Conservation (phyloP, 2,113 vertebrate species). For the Zosterops lateralis region DNA sequence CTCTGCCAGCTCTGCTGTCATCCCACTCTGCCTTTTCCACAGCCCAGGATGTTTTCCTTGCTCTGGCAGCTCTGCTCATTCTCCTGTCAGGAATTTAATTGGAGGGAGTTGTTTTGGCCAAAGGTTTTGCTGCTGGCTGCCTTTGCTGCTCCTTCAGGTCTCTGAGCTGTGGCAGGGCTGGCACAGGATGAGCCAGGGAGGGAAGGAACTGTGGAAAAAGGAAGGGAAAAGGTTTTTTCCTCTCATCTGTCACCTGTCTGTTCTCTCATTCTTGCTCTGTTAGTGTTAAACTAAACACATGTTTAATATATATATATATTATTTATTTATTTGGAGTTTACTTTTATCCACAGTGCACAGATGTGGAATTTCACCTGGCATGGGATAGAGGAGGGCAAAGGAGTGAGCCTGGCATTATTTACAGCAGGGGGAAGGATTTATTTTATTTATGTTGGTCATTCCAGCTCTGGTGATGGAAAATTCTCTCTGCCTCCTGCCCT, state of each 20-base stretch:
- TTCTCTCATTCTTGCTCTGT: background rate
- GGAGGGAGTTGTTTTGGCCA: background rate
- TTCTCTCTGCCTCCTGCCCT: background rate
- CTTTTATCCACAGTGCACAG: background rate
- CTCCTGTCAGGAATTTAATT: background rate
- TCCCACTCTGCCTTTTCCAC: background rate
- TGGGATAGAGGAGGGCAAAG: background rate
- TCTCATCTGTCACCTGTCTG: background rate
- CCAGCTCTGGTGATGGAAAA: background rate
- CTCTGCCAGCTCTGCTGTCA: background rate
- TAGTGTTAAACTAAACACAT: background rate
- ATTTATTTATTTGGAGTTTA: background rate
- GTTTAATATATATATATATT: background rate
- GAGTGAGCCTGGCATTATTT: background rate
- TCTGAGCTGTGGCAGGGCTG: background rate
- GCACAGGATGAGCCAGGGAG: background rate
- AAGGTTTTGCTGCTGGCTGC: background rate
- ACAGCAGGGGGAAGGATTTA: background rate
- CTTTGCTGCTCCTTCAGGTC: background rate
- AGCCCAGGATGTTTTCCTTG: background rate
- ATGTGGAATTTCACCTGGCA: background rate
- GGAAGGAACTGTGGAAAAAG: rapidly evolving
- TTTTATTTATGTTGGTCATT: background rate
- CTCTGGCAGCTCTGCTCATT: background rate
- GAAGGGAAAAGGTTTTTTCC: background rate